Base-by-base conservation (phyloP, 2,797 vertebrate genomes). In the Hypotaenidia philippensis region DNA sequence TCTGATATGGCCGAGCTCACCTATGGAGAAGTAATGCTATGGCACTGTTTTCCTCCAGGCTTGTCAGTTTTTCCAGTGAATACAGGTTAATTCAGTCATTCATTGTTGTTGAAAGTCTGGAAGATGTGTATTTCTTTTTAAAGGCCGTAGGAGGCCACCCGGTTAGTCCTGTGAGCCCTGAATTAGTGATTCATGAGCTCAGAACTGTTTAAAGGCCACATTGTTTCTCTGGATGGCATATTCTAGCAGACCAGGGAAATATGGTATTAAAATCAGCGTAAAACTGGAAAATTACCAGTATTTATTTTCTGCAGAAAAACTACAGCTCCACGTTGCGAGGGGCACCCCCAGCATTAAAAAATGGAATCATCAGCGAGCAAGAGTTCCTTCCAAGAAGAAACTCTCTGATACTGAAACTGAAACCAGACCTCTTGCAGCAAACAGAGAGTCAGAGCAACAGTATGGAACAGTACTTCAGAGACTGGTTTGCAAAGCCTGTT, bases 301-400 rank as follows among this genome's bases (percentile, higher is more conserved):
- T 74, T 76, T 93, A 13, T 90, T 59, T 77, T 86, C 45, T 69
- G 32, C 98, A 99, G 98, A 99, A 99, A 97, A 98, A 97, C 97
- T 99, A 99, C 97, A 99, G 99, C 80, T 99, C 99, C 78, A 99
- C 99, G 0, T 22, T 99, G 80, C 98, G 99, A 87, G 99, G 98
- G 47, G 77, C 94, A 15, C 97, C 98, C 0, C 92, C 98, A 7
- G 96, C 98, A 6, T 34, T 99, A n/a, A 98, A 97, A 75, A 99
- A 99, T 0, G 99, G 99, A 10, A 40, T 99, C 85, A 96, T 97
- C 49, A 40, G 79, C 1, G 98, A 98, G 38, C 98, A 98, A 5
- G 98, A 99, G 6, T 89, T 98, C 8, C 65, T 99, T 85, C 96
- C 98, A 0, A 98, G 99, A n/a, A 98, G 99, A 87, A 98, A 98